These are phyloP conservation scores for Mormyrus hasselquistii DNA, from an alignment of 2,797 vertebrate genomes.

Conservation along the genomic window DNA sequence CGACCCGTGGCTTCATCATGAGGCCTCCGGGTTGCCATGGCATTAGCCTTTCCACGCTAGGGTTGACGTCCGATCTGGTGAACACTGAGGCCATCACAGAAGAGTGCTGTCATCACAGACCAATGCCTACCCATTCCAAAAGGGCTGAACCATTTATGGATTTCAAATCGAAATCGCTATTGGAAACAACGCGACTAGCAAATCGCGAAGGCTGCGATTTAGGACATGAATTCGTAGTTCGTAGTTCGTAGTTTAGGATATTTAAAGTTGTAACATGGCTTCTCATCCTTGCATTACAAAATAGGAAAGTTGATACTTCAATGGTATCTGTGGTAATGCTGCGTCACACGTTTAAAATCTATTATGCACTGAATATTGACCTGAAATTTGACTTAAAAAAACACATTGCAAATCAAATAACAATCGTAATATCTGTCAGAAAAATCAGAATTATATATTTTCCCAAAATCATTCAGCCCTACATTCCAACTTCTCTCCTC, in stretches of 20 bases:
- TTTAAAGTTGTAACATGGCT: no score
- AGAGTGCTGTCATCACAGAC: background rate
- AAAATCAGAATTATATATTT: background rate
- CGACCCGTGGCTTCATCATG: background rate
- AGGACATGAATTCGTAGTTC: background rate
- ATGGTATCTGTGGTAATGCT: background rate
- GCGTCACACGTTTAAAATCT: background rate
- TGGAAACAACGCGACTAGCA: background rate
- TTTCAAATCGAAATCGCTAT: background rate
- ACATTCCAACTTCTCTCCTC: background rate
- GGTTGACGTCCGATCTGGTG: background rate
- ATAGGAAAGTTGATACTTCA: background rate
- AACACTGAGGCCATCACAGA: background rate
- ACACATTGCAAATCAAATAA: no score
- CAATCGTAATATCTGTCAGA: no score
- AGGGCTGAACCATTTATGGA: background rate
- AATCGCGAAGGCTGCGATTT: background rate
- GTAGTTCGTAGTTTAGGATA: no score
- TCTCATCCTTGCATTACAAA: background rate
- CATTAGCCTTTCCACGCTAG: background rate
- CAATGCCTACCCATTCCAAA: background rate
- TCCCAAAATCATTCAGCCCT: background rate
- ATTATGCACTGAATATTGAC: no score
- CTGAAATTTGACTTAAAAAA: no score
- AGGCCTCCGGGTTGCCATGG: background rate